These are phyloP conservation scores for Drosophila teissieri DNA, from an alignment of 1,140 invertebrate species.

Conservation along the genomic window DNA sequence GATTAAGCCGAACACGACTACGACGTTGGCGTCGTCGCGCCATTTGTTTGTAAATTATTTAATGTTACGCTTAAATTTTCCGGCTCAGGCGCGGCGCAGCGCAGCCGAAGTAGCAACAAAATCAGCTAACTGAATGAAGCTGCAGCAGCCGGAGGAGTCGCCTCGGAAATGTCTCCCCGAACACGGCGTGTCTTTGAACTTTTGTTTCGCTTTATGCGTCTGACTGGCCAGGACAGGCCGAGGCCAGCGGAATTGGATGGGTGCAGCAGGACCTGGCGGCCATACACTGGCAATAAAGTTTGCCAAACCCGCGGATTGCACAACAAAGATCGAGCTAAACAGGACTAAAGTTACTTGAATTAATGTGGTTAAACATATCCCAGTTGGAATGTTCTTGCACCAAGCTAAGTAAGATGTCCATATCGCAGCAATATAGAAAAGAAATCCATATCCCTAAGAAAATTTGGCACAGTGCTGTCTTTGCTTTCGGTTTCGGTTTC, in stretches of 20 bases:
- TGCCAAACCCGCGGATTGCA: neutral
- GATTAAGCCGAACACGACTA: constrained; percentile 64
- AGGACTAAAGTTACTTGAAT: neutral
- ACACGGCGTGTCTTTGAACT: constrained; percentile 67
- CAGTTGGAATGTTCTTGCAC: no score
- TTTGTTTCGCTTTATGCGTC: constrained; percentile 66
- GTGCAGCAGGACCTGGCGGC: constrained; percentile 12
- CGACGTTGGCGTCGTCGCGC: constrained; percentile 48
- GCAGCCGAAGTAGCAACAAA: constrained; percentile 18
- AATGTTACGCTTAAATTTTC: constrained; percentile 83
- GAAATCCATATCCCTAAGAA: no score
- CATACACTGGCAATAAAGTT: constrained; percentile 16
- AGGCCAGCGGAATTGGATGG: neutral
- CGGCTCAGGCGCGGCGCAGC: constrained; percentile 56
- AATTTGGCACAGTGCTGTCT: constrained; percentile 22
- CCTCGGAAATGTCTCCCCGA: constrained; percentile 38
- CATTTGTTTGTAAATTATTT: constrained; percentile 83
- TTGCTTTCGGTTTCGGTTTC: constrained; percentile 75
- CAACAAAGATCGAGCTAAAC: neutral
- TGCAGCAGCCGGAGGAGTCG: constrained; percentile 21
- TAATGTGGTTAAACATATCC: no score
- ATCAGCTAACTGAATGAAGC: constrained; percentile 48
- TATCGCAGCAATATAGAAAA: no score
- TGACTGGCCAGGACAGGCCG: constrained; percentile 47
- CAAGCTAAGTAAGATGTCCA: no score